Base-by-base conservation (phyloP, 1,140 invertebrate genomes). In the Saccostrea cuccullata region DNA sequence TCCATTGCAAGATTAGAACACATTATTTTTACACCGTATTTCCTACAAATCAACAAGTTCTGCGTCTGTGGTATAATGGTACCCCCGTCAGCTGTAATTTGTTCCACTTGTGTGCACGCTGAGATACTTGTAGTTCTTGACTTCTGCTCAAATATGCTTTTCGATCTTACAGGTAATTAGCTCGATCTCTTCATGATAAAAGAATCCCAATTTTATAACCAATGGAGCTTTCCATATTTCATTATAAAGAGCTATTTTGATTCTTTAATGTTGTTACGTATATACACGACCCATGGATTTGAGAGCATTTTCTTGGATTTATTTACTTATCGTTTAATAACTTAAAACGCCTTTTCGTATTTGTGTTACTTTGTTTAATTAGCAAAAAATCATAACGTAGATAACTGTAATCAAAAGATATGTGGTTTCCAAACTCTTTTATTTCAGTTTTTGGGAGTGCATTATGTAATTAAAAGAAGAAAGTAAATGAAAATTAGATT, bases 231-330 rank as follows among this genome's bases (percentile, higher is more conserved):
- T 36, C 26, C 30, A 30, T 77, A 77, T 77, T 77, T 77, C 70
- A 77, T 77, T 77, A 77, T 60, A 17, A 64, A 64, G 15, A 47
- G 17, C 58, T 64, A 64, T 64, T 64, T n/a, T 64, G 58, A 64
- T 64, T 64, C 58, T 17, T 64, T 64, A 64, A 64, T 64, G 58
- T 64, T 64, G 58, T 64, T n/a, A 47, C 47, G 47, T 2, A 64
- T 64, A 64, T 8, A 20, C 58, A 20, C 6, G 58, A 64, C n/a
- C n/a, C 17, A 20, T 64, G 58, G 58, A 64, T 20, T 20, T n/a
- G 58, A 17, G 17, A 17, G 17, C 15, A 20, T 64, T 64, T 64
- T 64, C 58, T 64, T 64, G 17, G 58, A 17, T 64, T n/a, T 17
- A n/a, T 64, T 6, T 64, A 64, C 58, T 64, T 64, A 64, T 47